Evolutionary conservation across 1,140 invertebrate species (phyloP).

Genomic region (Lucilia sericata): DNA sequence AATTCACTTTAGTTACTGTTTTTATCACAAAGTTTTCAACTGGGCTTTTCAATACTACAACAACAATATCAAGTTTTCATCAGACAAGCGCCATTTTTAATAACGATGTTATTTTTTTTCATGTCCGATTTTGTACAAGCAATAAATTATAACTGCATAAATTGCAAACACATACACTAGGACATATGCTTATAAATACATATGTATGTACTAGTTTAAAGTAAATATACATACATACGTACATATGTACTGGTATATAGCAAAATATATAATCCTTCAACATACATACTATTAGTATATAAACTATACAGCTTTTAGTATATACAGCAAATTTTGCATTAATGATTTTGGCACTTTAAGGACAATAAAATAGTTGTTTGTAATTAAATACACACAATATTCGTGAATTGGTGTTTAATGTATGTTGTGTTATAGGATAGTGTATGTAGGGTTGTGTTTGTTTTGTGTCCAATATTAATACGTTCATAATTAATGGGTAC

Average conservation of each 20-base stretch:
- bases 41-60: not conserved
- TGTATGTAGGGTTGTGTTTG: slow-evolving; percentile 17
- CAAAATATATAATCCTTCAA: not conserved
- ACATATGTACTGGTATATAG: not conserved
- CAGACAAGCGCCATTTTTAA: slow-evolving; percentile 40
- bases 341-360: slow-evolving; percentile 11
- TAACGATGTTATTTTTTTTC: slow-evolving; percentile 40
- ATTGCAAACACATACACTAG: not conserved
- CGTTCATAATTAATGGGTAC: slow-evolving; percentile 48
- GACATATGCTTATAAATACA: too few relatives aligned
- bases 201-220: too few relatives aligned
- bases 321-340: not conserved
- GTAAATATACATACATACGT: not conserved
- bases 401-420: not conserved
- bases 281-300: slow-evolving; percentile 9
- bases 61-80: slow-evolving; percentile 29
- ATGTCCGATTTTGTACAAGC: slow-evolving; percentile 18
- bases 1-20: too few relatives aligned
- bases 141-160: slow-evolving; percentile 43
- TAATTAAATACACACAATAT: not conserved
- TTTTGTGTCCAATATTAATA: slow-evolving; percentile 48
- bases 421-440: slow-evolving; percentile 25
- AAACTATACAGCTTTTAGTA: not conserved
- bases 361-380: not conserved
- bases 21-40: too few relatives aligned